Conservation (phyloP, 1,140 invertebrate species). For the Prorops nasuta region DNA sequence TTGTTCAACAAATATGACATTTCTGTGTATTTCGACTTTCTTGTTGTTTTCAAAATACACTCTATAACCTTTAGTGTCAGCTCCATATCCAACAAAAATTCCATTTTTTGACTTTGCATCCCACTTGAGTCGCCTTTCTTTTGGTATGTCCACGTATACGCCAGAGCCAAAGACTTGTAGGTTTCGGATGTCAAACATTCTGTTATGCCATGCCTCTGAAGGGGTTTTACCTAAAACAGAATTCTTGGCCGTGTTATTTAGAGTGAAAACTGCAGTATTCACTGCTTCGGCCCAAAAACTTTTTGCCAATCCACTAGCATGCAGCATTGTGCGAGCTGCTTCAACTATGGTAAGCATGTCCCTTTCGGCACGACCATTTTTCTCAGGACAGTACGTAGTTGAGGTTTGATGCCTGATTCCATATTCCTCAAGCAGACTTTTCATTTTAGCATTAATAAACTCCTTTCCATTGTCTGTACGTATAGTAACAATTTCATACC, state of each 20-base stretch:
- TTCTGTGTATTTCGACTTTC: neutral
- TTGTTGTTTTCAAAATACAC: neutral
- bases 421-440: neutral
- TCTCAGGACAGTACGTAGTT: neutral
- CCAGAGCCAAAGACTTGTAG: conserved; percentile 13
- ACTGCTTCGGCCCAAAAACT: conserved; percentile 17
- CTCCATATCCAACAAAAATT: conserved; percentile 9
- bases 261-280: neutral
- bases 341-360: conserved; percentile 1
- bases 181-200: neutral
- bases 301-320: neutral
- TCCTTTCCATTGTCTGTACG: neutral
- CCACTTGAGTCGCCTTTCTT: conserved; percentile 13
- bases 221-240: conserved; percentile 16
- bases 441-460: neutral
- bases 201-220: conserved; percentile 14
- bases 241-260: neutral
- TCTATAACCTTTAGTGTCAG: conserved; percentile 10
- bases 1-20: neutral
- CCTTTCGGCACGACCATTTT: neutral
- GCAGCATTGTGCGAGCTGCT: neutral
- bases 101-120: conserved; percentile 16
- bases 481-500: neutral
- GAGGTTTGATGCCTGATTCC: neutral
- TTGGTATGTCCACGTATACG: conserved; percentile 11